These are phyloP conservation scores for Rotaria macrura DNA, from an alignment of 2,888 invertebrate species.

Conservation along the genomic window DNA sequence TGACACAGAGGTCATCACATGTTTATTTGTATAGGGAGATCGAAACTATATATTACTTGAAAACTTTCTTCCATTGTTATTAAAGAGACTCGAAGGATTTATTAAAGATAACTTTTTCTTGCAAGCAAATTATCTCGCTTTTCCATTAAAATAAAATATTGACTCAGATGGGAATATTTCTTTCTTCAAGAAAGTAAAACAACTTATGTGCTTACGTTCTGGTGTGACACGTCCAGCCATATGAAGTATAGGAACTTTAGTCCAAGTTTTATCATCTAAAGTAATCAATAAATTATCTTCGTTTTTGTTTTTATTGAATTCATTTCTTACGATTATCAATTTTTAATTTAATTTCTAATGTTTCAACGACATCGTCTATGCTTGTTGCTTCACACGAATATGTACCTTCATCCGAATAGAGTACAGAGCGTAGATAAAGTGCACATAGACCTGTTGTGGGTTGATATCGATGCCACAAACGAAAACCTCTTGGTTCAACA, in stretches of 20 bases:
- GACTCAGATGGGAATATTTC: no score
- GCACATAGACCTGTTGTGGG: neutral
- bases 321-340: constrained; percentile 8
- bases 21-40: no score
- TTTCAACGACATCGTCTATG: neutral
- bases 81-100: no score
- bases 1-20: neutral
- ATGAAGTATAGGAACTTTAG: neutral
- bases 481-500: neutral
- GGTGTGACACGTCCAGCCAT: neutral
- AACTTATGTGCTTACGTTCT: neutral
- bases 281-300: neutral
- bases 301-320: neutral
- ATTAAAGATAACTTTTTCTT: no score
- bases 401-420: neutral
- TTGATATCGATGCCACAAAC: neutral
- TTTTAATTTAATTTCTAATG: neutral
- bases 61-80: no score
- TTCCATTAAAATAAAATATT: no score
- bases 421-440: constrained; percentile 14
- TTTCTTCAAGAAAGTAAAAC: no score
- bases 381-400: constrained; percentile 16
- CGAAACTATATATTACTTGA: no score
- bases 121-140: no score
- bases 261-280: constrained; percentile 4